Evolutionary conservation across 37 sponge, comb jelly and placozoan genomes (phyloP).

Genomic region (Tethya wilhelma): DNA sequence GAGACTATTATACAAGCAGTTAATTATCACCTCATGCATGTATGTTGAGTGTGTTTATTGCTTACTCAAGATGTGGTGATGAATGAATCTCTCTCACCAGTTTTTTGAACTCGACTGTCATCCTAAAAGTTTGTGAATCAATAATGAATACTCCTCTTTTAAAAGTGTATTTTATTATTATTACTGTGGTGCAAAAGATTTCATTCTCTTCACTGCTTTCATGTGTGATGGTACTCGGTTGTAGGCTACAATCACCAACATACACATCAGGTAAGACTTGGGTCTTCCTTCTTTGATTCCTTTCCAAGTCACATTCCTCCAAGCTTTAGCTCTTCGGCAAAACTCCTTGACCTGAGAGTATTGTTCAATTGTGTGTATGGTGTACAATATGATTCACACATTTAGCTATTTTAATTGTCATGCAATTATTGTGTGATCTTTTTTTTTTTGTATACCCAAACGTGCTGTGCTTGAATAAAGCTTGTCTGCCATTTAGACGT

Average conservation of each 20-base stretch:
- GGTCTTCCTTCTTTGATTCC: conserved; percentile 19
- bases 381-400: background rate
- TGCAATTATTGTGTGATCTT: too few relatives aligned
- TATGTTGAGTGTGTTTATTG: background rate
- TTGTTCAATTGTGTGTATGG: background rate
- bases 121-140: too few relatives aligned
- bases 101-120: too few relatives aligned
- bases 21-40: background rate
- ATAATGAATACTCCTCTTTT: too few relatives aligned
- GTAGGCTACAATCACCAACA: conserved; percentile 32
- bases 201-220: too few relatives aligned
- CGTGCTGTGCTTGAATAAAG: conserved; percentile 37
- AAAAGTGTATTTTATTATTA: too few relatives aligned
- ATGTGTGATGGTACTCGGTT: too few relatives aligned
- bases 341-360: conserved; percentile 17
- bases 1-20: background rate
- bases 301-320: conserved; percentile 19
- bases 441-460: too few relatives aligned
- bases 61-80: background rate
- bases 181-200: too few relatives aligned
- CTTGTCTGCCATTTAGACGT: conserved; percentile 52
- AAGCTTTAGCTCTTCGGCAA: conserved; percentile 15
- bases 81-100: background rate
- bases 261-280: conserved; percentile 42
- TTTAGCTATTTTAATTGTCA: too few relatives aligned